A percentile compares a stretch with the other conserved stretches of the same genome.
These are phyloP conservation scores for Daktulosphaira vitifoliae DNA, from an alignment of 1,140 invertebrate species.

Conservation along the genomic window DNA sequence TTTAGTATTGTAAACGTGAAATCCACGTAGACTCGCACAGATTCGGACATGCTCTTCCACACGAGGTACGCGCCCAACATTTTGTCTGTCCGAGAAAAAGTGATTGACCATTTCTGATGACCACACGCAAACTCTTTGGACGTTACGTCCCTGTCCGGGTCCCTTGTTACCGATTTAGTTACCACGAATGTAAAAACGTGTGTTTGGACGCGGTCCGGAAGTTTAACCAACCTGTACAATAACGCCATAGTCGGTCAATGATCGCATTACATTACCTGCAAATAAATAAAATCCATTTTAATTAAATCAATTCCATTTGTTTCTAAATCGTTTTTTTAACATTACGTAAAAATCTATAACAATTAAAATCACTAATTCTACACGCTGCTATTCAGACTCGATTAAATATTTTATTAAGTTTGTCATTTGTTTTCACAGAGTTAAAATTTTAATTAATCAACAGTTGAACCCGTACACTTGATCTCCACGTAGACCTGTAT, in stretches of 20 bases:
- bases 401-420: no score
- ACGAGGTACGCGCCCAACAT: constrained; percentile 73
- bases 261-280: constrained; percentile 19
- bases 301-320: no score
- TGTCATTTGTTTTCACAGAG: no score
- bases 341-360: no score
- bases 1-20: constrained; percentile 78
- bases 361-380: no score
- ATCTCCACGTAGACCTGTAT: no score
- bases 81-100: constrained; percentile 69
- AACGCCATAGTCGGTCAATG: constrained; percentile 57
- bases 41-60: constrained; percentile 64
- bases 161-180: constrained; percentile 65
- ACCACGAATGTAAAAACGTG: constrained; percentile 79
- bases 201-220: constrained; percentile 73
- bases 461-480: no score
- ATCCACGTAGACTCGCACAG: constrained; percentile 69
- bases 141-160: constrained; percentile 70
- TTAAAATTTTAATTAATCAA: no score
- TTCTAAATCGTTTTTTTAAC: no score
- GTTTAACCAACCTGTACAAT: constrained; percentile 71
- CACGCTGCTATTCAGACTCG: no score
- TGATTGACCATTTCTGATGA: constrained; percentile 79
- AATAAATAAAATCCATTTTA: no score
- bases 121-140: constrained; percentile 78